These are phyloP conservation scores for Euphydryas editha DNA, from an alignment of 2,888 invertebrate species.

Conservation along the genomic window DNA sequence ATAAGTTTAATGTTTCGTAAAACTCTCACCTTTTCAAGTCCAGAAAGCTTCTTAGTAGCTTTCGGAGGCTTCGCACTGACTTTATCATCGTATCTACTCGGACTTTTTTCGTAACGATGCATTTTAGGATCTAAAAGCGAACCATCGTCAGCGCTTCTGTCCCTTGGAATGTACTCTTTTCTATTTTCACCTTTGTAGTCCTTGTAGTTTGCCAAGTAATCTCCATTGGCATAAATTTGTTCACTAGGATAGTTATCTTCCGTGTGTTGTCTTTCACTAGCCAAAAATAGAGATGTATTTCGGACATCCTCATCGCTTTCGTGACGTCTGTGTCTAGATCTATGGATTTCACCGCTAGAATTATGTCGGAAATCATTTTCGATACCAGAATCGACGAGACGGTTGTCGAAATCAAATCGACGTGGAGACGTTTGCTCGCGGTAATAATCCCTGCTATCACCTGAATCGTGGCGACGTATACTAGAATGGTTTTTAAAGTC, in stretches of 20 bases:
- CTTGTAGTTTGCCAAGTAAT: slow-evolving; percentile 69
- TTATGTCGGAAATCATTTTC: slow-evolving; percentile 91
- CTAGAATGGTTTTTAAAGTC: slow-evolving; percentile 63
- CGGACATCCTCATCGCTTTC: slow-evolving; percentile 89
- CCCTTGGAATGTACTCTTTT: slow-evolving; percentile 70
- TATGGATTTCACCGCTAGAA: slow-evolving; percentile 83
- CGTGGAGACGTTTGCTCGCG: slow-evolving; percentile 72
- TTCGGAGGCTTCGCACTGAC: slow-evolving; percentile 84
- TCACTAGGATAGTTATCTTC: slow-evolving; percentile 84
- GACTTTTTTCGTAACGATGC: slow-evolving; percentile 84
- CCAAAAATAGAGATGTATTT: slow-evolving; percentile 87
- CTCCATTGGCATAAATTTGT: slow-evolving; percentile 75
- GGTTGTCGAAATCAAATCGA: slow-evolving; percentile 82
- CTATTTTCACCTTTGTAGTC: slow-evolving; percentile 65
- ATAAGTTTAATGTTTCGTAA: not conserved
- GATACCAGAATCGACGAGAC: slow-evolving; percentile 90
- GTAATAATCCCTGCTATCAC: slow-evolving; percentile 80
- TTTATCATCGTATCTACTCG: slow-evolving; percentile 77
- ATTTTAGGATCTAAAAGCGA: slow-evolving; percentile 86
- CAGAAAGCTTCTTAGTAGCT: slow-evolving; percentile 86
- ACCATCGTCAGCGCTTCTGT: slow-evolving; percentile 86
- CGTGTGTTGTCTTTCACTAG: slow-evolving; percentile 89
- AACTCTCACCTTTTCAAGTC: slow-evolving; percentile 86
- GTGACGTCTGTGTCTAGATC: slow-evolving; percentile 64
- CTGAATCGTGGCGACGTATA: slow-evolving; percentile 72